A percentile compares a stretch with the other conserved stretches of the same genome.
Conservation (phyloP, 1,140 invertebrate species). For the Piezodorus guildinii region DNA sequence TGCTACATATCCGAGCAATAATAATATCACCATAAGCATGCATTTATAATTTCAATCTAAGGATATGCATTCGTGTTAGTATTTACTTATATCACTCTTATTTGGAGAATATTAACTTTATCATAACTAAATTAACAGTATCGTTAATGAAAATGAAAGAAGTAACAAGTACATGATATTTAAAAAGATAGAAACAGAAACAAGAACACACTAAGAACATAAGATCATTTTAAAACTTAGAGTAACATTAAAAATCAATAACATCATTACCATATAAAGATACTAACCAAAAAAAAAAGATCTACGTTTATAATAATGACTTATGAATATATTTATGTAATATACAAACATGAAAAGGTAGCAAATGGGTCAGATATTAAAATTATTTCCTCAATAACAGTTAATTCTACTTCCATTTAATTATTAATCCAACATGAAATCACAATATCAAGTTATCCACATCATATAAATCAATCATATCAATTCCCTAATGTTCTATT, state of each 20-base stretch:
- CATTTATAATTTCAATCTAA: slow-evolving; percentile 10
- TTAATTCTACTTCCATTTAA: background rate
- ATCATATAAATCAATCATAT: background rate
- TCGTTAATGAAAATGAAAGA: background rate
- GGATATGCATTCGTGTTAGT: slow-evolving; percentile 8
- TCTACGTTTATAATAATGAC: too few species aligned
- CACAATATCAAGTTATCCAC: slow-evolving; percentile 8
- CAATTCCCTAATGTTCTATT: slow-evolving; percentile 1
- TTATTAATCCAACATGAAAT: background rate
- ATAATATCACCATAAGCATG: slow-evolving; percentile 13
- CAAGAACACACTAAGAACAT: too few species aligned
- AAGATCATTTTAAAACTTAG: too few species aligned
- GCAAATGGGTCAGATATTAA: too few species aligned
- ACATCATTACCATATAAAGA: too few species aligned
- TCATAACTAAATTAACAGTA: background rate
- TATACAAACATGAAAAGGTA: too few species aligned
- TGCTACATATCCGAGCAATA: slow-evolving; percentile 8
- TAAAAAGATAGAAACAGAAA: too few species aligned
- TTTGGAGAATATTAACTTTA: background rate
- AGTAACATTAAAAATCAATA: too few species aligned
- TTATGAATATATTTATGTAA: too few species aligned
- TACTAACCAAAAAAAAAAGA: too few species aligned
- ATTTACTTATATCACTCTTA: background rate
- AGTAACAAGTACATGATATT: too few species aligned
- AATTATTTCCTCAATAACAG: background rate